phyloP scores from a whole-genome alignment of 2,113 vertebrate species.

The Odontesthes bonariensis region DNA sequence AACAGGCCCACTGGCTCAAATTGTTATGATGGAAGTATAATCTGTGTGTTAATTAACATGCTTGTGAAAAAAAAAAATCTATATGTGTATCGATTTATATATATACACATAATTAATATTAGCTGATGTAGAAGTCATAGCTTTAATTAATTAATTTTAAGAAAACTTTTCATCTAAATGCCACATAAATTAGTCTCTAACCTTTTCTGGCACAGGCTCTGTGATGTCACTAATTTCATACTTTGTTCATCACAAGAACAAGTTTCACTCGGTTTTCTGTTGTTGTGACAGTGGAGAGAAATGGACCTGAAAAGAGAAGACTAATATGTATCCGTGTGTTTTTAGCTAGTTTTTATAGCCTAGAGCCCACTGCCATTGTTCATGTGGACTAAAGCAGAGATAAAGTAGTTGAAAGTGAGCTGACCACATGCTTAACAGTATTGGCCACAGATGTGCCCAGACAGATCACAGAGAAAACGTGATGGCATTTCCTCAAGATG shows the following conservation, averaged over 20 bases:
- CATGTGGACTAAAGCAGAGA: constrained; percentile 57
- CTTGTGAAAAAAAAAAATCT: constrained; percentile 17
- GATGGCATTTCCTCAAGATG: constrained; percentile 91
- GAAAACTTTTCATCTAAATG: no score
- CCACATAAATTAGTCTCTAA: no score
- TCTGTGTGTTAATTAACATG: constrained; percentile 58
- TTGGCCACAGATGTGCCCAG: constrained; percentile 91
- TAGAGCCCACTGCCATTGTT: constrained; percentile 55
- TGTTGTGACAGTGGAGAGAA: constrained; percentile 67
- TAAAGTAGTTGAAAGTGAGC: constrained; percentile 73
- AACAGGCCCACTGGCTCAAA: constrained; percentile 57
- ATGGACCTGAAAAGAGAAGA: not conserved
- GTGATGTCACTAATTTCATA: not conserved
- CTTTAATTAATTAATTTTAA: no score
- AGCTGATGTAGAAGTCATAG: no score
- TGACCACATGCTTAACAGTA: constrained; percentile 89
- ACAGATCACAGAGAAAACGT: constrained; percentile 83
- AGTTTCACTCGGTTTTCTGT: not conserved
- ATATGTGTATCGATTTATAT: no score
- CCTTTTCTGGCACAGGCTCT: not conserved
- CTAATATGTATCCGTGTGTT: constrained; percentile 15
- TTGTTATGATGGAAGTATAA: constrained; percentile 64
- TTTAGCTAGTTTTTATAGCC: constrained; percentile 23
- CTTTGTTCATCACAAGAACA: not conserved
- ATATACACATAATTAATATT: no score